Base-by-base conservation (phyloP, 2,888 invertebrate genomes). In the Prionchulus punctatus region DNA sequence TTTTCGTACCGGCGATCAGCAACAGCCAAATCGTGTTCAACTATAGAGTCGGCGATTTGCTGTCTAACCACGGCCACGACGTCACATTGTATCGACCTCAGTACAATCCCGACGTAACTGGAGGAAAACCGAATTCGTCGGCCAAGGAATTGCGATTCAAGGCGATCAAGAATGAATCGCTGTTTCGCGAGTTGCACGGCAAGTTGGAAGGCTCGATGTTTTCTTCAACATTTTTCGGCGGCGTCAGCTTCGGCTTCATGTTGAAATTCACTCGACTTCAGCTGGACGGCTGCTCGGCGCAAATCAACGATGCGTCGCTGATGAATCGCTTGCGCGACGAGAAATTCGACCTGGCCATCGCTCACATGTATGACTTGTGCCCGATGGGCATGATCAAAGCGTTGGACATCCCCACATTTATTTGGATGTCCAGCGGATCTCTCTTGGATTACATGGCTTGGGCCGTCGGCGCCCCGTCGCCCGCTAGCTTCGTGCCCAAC, bases 361-460 rank as follows among this genome's bases (percentile, higher is more conserved):
- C 18, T 45, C 53, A 53, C 43, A 53, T 53, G 53, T 53, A 53
- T 42, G 53, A 53, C 28, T 23, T 45, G 7, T 45, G 47, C 23
- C 47, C 47, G 4, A 12, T 45, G 12, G 47, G 47, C 7, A 21
- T 45, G 47, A 45, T 45, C 12, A 12, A 27, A n/a, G 47, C 47
- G 36, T 30, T 61, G 43, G 54, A 63, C 47, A 66, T 66, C 47
- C 63, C 63, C 1, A 61, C 64, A 21, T 65, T 63, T 63, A 62
- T 66, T n/a, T 66, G 66, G 66, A 45, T 66, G 47, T 62, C 64
- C 31, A 3, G 31, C 42, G 64, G 64, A 18, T 55, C 59, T 21
- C 47, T 67, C 18, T 55, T 62, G 60, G 66, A 66, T 43, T 58
- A 48, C 27, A 64, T 66, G 3, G 64, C 65, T 2, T 28, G 57